Base-by-base conservation (phyloP, 2,113 vertebrate species). In the Argyrosomus japonicus region DNA sequence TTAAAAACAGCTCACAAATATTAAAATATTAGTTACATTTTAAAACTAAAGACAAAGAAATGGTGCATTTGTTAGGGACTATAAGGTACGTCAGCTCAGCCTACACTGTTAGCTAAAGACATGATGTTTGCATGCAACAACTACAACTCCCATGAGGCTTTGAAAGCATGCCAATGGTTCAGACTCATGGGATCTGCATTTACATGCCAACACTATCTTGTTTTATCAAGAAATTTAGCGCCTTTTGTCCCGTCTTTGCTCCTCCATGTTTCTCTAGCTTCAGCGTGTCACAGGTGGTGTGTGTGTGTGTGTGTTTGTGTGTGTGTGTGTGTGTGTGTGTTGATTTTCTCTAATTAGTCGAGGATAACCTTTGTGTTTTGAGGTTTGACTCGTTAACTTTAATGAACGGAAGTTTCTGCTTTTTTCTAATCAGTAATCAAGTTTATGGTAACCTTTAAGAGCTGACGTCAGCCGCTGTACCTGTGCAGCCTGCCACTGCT, bases 321-420 rank as follows among this genome's bases (percentile, higher is more conserved):
- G 36, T 19, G 68, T 29, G 43, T n/a, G 64, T 45, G 74, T 25
- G 36, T 19, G 54, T 60, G n/a, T 43, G 71, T 23, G 69, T 79
- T 40, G 50, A 69, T 79, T 40, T n/a, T 63, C 40, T 40, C 63
- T 74, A 43, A 78, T 84, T 58, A 63, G 69, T 51, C 32, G 6
- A 56, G 57, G 40, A 5, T 78, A 60, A 90, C 85, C 88, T 86
- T 76, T 81, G 25, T 75, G 61, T 73, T 76, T 76, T 25, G 68
- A 83, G 72, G 74, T 79, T 79, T 58, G 58, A 25, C 81, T 85
- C 48, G 61, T 77, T 83, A 81, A 29, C 71, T 68, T 47, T 87
- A 87, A 85, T 85, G 82, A 87, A 71, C 62, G 67, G 74, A 70
- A 75, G 82, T 89, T 89, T 91, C 61, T 54, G 45, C 36, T 27